Percentiles rank a stretch among this genome's conserved stretches.
phyloP scores from a whole-genome alignment of 2,797 vertebrate species.

The Silurus aristotelis region DNA sequence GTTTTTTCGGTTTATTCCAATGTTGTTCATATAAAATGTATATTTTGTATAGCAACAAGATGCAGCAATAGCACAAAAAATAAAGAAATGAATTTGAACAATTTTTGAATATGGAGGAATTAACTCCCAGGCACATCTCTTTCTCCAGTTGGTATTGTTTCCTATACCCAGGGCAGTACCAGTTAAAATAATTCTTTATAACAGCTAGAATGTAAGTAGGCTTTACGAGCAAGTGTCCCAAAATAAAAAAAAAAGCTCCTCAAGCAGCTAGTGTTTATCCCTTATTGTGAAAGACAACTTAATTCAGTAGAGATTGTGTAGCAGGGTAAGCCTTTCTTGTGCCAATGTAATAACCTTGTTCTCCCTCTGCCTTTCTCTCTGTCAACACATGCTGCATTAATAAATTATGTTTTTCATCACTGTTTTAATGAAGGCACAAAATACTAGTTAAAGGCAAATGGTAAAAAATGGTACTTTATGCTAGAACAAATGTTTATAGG shows the following conservation, averaged over 20 bases:
- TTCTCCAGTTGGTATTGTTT: background rate
- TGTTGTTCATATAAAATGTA: background rate
- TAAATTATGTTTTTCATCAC: conserved; percentile 23
- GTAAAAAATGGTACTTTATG: background rate
- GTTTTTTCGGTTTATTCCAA: background rate
- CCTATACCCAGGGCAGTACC: background rate
- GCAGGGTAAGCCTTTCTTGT: conserved; percentile 26
- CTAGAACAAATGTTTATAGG: background rate
- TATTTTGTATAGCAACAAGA: background rate
- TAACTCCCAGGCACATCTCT: background rate
- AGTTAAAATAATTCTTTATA: background rate
- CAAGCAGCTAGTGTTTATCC: background rate
- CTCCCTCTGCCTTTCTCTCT: background rate
- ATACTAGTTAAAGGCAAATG: conserved; percentile 6
- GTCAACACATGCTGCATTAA: background rate
- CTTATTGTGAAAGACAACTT: background rate
- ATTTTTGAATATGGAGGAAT: background rate
- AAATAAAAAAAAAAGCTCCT: background rate
- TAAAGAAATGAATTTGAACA: background rate
- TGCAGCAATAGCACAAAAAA: background rate
- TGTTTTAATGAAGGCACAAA: conserved; percentile 20
- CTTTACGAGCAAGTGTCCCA: background rate
- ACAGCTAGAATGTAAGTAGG: background rate
- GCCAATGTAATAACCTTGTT: background rate
- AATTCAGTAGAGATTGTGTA: background rate